Conservation (phyloP, 2,797 vertebrate genomes). For the Eremophila alpestris region DNA sequence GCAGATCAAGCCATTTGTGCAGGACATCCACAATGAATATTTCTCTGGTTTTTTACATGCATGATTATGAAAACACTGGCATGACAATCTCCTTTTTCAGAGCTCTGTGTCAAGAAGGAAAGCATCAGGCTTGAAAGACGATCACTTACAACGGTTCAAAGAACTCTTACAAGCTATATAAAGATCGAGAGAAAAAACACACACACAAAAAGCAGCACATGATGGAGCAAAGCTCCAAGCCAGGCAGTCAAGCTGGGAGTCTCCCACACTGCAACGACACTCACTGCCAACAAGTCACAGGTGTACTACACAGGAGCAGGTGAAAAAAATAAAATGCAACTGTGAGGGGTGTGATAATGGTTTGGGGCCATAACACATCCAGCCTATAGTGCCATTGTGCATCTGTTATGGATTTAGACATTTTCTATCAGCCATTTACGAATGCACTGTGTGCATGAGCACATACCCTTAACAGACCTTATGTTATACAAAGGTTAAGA, state of each 20-base stretch:
- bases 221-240: slow-evolving; percentile 29
- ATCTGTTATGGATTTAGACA: slow-evolving; percentile 4
- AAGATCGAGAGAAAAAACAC: not conserved
- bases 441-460: not conserved
- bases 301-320: slow-evolving; percentile 76
- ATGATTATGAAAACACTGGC: slow-evolving; percentile 13
- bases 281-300: slow-evolving; percentile 78
- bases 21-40: slow-evolving; percentile 36
- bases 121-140: slow-evolving; percentile 69
- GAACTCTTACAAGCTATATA: slow-evolving; percentile 37
- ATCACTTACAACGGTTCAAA: slow-evolving; percentile 43
- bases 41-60: slow-evolving; percentile 43
- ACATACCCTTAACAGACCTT: not conserved
- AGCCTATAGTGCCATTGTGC: not conserved
- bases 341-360: slow-evolving; percentile 44
- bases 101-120: slow-evolving; percentile 49
- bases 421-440: not conserved
- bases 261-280: slow-evolving; percentile 41
- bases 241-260: slow-evolving; percentile 65
- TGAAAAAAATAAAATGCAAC: slow-evolving; percentile 75
- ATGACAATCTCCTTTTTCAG: slow-evolving; percentile 27
- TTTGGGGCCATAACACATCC: slow-evolving; percentile 51
- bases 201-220: not conserved
- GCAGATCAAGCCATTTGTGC: slow-evolving; percentile 37
- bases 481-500: not conserved